phyloP scores from a whole-genome alignment of 2,113 vertebrate genomes.

The Onychorhynchus coronatus region DNA sequence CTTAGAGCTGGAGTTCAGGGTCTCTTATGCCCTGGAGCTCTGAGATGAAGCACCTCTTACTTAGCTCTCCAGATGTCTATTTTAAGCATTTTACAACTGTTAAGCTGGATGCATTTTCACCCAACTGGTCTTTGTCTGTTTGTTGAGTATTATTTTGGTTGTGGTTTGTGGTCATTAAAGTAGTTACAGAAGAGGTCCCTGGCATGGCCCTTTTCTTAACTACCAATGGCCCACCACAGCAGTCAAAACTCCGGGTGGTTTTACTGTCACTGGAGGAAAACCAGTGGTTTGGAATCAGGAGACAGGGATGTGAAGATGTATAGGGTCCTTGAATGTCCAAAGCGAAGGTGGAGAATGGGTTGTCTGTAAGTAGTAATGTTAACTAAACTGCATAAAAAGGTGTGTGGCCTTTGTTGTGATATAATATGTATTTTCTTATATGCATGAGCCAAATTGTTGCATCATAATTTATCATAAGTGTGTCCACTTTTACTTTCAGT shows the following conservation, averaged over 20 bases:
- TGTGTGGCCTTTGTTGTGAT: slow-evolving; percentile 85
- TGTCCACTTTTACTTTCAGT: slow-evolving; percentile 76
- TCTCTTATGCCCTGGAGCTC: slow-evolving; percentile 43
- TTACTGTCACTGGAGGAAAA: slow-evolving; percentile 49
- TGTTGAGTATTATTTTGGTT: slow-evolving; percentile 53
- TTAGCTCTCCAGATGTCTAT: slow-evolving; percentile 63
- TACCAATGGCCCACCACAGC: slow-evolving; percentile 51
- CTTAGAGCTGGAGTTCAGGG: slow-evolving; percentile 23
- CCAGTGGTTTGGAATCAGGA: slow-evolving; percentile 69
- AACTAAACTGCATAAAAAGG: slow-evolving; percentile 78
- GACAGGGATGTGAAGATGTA: slow-evolving; percentile 64
- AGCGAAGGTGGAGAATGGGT: slow-evolving; percentile 72
- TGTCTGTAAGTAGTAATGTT: slow-evolving; percentile 81
- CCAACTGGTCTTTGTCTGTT: slow-evolving; percentile 65
- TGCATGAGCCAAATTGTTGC: slow-evolving; percentile 82
- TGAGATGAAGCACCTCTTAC: slow-evolving; percentile 62
- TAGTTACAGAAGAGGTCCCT: slow-evolving; percentile 54
- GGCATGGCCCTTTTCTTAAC: slow-evolving; percentile 20
- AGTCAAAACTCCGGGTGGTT: slow-evolving; percentile 43
- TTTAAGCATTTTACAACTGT: slow-evolving; percentile 64
- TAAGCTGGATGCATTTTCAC: slow-evolving; percentile 45
- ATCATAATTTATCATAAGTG: slow-evolving; percentile 77
- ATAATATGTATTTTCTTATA: slow-evolving; percentile 84
- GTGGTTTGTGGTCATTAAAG: slow-evolving; percentile 60
- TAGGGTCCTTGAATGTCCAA: slow-evolving; percentile 70